Evolutionary conservation across 30 jellyfish, hydroid and myxozoan genomes (phyloP), one percentile per base, ranked within the genome.

Genomic region (Aurelia coerulea): DNA sequence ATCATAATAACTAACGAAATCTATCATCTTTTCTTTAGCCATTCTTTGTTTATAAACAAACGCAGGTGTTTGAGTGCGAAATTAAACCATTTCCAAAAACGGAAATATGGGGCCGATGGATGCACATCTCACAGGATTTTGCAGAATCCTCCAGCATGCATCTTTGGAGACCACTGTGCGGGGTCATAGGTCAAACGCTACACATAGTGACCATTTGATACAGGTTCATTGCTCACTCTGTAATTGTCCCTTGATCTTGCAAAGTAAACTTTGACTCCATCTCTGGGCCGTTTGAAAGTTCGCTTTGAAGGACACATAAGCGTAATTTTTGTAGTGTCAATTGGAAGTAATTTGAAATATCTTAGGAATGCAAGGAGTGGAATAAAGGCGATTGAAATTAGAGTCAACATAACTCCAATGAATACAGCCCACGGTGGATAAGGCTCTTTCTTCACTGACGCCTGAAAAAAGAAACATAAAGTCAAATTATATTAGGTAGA

Each of bases 341-440:
- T 76, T 5, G 89, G 89, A 52, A 89, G 68, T n/a, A 89, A 67
- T 67, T 82, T 83, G 77, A 89, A 89, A 90, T 89, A 90, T 41
- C 97, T 71, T 39, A 95, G 73, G 31, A 95, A 50, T 4, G 99
- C 99, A 51, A 90, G 52, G 14, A 90, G 62, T 0, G 99, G 99
- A n/a, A 95, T 95, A 71, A 90, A 89, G 16, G 90, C 85, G 31
- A 95, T 68, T 10, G 97, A 89, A 9, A 90, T 81, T 18, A 95
- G 84, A 15, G 96, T 90, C 35, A 95, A 49, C 88, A 85, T 79
- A 17, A 90, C 88, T 8, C 96, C 97, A 65, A 95, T 74, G 78
- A 95, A 89, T 11, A 95, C 91, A 2, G 97, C 96, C 99, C 99
- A 95, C 32, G 97, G 77, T 33, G 99, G 99, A 67, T 74, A 88